Conservation (phyloP, 1,140 invertebrate species). For the Euura lappo region DNA sequence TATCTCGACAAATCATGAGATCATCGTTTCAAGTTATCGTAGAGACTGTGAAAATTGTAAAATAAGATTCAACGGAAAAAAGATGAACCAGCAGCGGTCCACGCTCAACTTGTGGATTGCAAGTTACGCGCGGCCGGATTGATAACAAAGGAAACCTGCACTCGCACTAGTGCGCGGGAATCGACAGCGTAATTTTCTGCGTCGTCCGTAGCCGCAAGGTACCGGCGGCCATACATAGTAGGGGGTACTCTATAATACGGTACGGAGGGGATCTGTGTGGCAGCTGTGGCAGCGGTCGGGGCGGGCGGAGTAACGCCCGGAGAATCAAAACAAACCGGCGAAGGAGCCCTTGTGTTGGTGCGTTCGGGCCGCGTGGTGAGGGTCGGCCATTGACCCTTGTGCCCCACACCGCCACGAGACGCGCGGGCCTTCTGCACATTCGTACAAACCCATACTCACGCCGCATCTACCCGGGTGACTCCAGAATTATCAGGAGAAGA, state of each 20-base stretch:
- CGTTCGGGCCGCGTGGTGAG: conserved; percentile 14
- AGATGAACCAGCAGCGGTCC: not conserved
- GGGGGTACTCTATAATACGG: not conserved
- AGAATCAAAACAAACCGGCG: conserved; percentile 10
- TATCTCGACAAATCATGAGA: no score
- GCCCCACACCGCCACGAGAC: not conserved
- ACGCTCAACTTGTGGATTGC: not conserved
- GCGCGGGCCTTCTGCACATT: not conserved
- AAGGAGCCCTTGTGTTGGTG: conserved; percentile 15
- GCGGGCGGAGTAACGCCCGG: conserved; percentile 12
- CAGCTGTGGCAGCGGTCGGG: conserved; percentile 14
- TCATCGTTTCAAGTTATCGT: no score
- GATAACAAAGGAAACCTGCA: conserved; percentile 6
- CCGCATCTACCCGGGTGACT: not conserved
- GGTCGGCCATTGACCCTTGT: not conserved
- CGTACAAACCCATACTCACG: not conserved
- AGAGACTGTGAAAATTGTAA: no score
- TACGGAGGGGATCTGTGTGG: conserved; percentile 14
- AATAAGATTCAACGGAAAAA: no score
- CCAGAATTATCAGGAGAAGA: not conserved
- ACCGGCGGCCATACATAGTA: conserved; percentile 5
- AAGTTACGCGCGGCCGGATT: not conserved
- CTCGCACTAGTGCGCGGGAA: conserved; percentile 2
- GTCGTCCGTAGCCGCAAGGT: not conserved
- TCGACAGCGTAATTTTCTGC: conserved; percentile 9